These are phyloP conservation scores for Bufotes viridis DNA, from an alignment of 2,797 vertebrate genomes.

Conservation along the genomic window DNA sequence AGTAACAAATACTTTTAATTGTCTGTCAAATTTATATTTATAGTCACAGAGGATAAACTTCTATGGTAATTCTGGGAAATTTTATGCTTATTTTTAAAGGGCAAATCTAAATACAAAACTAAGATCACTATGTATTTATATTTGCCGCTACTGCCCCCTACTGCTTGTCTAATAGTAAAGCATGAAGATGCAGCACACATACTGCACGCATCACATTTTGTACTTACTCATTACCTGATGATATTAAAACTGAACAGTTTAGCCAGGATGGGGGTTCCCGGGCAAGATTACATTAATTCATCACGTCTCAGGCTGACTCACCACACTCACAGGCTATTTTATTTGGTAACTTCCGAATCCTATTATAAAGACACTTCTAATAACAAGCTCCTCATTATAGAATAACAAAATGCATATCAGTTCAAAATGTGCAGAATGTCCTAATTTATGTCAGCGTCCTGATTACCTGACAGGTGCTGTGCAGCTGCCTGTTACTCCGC, in stretches of 20 bases:
- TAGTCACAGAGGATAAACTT: neutral
- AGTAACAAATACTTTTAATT: neutral
- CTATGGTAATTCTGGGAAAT: neutral
- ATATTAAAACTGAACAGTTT: constrained; percentile 56
- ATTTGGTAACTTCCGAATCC: constrained; percentile 43
- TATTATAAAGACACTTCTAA: constrained; percentile 52
- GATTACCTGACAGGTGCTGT: constrained; percentile 62
- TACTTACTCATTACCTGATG: constrained; percentile 46
- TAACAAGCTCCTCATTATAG: constrained; percentile 61
- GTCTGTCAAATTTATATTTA: neutral
- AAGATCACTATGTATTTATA: neutral
- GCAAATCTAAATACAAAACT: neutral
- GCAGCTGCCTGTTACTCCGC: constrained; percentile 46
- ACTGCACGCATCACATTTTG: constrained; percentile 21
- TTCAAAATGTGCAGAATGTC: constrained; percentile 57
- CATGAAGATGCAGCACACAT: constrained; percentile 47
- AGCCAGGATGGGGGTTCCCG: constrained; percentile 40
- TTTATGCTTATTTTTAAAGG: neutral
- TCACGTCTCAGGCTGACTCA: constrained; percentile 58
- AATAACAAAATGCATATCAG: constrained; percentile 59
- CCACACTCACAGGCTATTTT: constrained; percentile 49
- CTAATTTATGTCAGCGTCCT: constrained; percentile 55
- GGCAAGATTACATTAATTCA: constrained; percentile 59
- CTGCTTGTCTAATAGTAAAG: constrained; percentile 16
- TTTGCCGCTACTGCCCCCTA: constrained; percentile 46